Evolutionary conservation across 2,113 vertebrate genomes (phyloP).

Genomic region (Pagrus major): DNA sequence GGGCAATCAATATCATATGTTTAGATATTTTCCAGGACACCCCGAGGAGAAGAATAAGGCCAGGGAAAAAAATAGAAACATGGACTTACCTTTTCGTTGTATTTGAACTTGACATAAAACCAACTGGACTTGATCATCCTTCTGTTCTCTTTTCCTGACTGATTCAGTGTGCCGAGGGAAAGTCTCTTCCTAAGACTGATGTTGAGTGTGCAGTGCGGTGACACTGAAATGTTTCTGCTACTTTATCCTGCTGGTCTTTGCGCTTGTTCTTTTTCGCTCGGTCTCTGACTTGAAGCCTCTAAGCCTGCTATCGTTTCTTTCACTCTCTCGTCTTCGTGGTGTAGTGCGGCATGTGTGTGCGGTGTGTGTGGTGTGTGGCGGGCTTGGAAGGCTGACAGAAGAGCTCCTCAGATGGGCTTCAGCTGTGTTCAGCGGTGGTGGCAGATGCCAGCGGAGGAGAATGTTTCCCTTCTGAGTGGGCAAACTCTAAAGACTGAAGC

Average conservation of each 20-base stretch:
- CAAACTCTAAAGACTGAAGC: conserved; percentile 49
- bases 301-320: conserved; percentile 56
- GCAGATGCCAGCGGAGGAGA: conserved; percentile 89
- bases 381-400: conserved; percentile 88
- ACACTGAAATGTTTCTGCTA: conserved; percentile 46
- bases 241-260: conserved; percentile 54
- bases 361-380: conserved; percentile 57
- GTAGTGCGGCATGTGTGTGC: conserved; percentile 26
- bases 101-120: conserved; percentile 99
- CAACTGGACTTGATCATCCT: conserved; percentile 99
- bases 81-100: conserved; percentile 95
- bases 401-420: conserved; percentile 88
- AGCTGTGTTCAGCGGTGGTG: conserved; percentile 84
- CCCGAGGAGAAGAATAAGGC: background rate
- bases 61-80: conserved; percentile 1
- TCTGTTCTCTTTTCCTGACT: conserved; percentile 60
- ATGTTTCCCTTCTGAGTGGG: conserved; percentile 75
- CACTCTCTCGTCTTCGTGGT: conserved; percentile 48
- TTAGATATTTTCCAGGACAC: conserved; percentile 10
- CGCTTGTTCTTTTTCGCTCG: conserved; percentile 56
- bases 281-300: conserved; percentile 56
- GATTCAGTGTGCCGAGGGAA: conserved; percentile 12
- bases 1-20: background rate
- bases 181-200: conserved; percentile 36
- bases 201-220: background rate